Evolutionary conservation across 2,797 vertebrate genomes (phyloP).

Genomic region (Sebastiscus albofasciatus): DNA sequence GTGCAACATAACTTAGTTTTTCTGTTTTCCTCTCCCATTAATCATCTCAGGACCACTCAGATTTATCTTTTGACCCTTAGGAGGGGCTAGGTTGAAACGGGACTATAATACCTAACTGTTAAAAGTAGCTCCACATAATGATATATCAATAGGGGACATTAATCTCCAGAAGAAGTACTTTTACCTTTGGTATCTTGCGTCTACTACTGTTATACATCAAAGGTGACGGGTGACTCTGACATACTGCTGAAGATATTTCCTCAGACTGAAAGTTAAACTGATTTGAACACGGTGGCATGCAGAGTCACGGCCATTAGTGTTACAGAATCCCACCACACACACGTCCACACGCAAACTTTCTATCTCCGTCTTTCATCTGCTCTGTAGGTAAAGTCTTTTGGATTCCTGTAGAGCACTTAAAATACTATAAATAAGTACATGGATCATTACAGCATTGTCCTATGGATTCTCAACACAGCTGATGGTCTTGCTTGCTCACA

Average conservation of each 20-base stretch:
- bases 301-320: background rate
- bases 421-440: constrained; percentile 8
- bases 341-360: background rate
- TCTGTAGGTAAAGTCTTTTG: constrained; percentile 6
- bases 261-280: background rate
- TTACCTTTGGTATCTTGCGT: background rate
- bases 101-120: background rate
- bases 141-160: background rate
- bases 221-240: background rate
- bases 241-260: background rate
- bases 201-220: background rate
- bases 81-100: background rate
- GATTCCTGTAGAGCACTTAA: constrained; percentile 11
- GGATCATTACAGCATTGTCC: constrained; percentile 12
- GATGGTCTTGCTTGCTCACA: background rate
- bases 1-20: background rate
- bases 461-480: background rate
- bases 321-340: background rate
- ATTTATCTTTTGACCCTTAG: no score
- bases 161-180: background rate
- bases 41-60: no score
- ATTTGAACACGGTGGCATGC: constrained; percentile 1
- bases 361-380: background rate
- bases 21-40: no score
- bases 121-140: background rate